A percentile compares a stretch with the other conserved stretches of the same genome.
phyloP scores from a whole-genome alignment of 92 coral and sea anemone genomes.

The Zoanthus sociatus region DNA sequence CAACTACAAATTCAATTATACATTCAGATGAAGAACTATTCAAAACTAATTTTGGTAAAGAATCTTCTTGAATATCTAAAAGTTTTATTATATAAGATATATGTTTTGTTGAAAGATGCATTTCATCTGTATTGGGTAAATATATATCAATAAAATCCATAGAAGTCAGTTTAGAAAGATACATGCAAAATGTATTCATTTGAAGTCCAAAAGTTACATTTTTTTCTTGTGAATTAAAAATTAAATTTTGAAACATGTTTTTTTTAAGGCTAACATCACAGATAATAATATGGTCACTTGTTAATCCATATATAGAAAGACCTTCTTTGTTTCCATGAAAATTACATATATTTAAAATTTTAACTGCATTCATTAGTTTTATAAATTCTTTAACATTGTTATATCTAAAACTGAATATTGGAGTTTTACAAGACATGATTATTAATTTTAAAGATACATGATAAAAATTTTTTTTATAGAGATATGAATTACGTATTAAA shows the following conservation, averaged over 20 bases:
- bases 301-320: background rate
- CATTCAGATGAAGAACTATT: background rate
- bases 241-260: background rate
- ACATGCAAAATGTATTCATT: no score
- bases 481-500: no score
- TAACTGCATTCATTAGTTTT: background rate
- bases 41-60: no score
- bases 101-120: background rate
- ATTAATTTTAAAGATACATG: no score
- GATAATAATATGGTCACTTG: background rate
- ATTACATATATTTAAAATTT: background rate
- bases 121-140: background rate
- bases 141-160: background rate
- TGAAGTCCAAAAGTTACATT: background rate
- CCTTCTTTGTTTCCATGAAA: background rate
- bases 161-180: background rate
- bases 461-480: no score
- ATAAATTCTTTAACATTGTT: background rate
- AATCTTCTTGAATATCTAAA: background rate
- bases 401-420: background rate
- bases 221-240: background rate
- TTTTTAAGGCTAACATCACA: background rate
- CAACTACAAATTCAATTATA: background rate
- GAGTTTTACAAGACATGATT: no score
- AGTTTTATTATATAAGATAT: background rate